Conservation (phyloP, 2,888 invertebrate genomes). For the Eupithecia subfuscata region DNA sequence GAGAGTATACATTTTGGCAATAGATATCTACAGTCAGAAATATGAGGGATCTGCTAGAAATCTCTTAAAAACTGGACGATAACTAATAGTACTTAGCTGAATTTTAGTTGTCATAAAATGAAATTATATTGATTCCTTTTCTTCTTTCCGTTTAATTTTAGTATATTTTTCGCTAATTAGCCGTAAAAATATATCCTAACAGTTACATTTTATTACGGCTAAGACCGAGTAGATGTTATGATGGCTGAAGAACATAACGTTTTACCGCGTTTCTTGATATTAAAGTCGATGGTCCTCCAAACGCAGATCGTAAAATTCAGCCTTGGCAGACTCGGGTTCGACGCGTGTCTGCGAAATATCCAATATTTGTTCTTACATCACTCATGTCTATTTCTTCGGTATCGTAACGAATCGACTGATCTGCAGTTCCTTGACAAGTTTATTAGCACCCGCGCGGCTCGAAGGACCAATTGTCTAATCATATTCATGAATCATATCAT, state of each 20-base stretch:
- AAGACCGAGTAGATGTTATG: conserved; percentile 15
- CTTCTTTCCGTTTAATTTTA: not conserved
- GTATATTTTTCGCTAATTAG: not conserved
- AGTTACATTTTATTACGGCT: conserved; percentile 19
- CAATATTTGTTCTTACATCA: conserved; percentile 34
- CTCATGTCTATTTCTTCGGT: not conserved
- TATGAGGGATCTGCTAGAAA: not conserved
- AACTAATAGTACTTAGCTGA: not conserved
- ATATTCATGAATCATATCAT: not conserved
- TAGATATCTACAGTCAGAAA: no score
- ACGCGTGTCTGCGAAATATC: conserved; percentile 41
- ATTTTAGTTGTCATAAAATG: not conserved
- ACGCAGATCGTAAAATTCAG: conserved; percentile 46
- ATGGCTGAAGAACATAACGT: conserved; percentile 39
- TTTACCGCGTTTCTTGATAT: conserved; percentile 45
- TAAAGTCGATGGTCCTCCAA: conserved; percentile 45
- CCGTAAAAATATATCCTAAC: not conserved
- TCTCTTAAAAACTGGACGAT: not conserved
- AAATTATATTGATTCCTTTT: not conserved
- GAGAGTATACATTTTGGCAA: no score
- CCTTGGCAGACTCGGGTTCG: conserved; percentile 42
- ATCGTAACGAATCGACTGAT: not conserved
- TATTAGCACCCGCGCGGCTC: not conserved
- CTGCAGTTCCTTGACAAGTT: not conserved
- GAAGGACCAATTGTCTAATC: not conserved